Evolutionary conservation across 2,113 vertebrate species (phyloP), one percentile per base, ranked within the genome.

Genomic region (Peromyscus californicus): DNA sequence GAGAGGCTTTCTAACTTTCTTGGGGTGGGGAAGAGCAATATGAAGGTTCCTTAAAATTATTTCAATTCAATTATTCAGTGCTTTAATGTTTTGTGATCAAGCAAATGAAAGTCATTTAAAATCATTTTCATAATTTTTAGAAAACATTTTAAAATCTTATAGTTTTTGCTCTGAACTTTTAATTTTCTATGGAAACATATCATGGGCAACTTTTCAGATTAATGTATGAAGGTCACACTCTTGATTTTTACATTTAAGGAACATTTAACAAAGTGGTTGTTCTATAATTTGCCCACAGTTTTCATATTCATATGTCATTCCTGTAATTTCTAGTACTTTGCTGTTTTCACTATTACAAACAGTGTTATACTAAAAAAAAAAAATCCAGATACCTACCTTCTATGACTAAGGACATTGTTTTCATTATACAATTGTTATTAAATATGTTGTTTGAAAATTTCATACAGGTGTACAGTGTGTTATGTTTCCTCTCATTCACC

Each of bases 51-150:
- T 57, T 65, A 45, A 72, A 63, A 51, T 79, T 39, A 17, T 67
- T 90, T 93, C 36, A 87, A 74, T 63, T 59, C 59, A 76, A 61
- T 92, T 59, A 11, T 83, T 82, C 86, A 36, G 31, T 72, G 42
- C 89, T 83, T 94, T 83, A 92, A 45, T 93, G 84, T 12, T 70
- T 69, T 76, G 1, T 91, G 19, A 96, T 76, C 33, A 76, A 45
- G 0, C 19, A 76, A 31, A 61, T 63, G 69, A 84, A 95, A 75
- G 7, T 26, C 7, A 48, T 91, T 45, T 90, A 29, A 85, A 89
- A 86, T 33, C 16, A 42, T 82, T 78, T 91, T 67, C 16, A 61
- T n/a, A 86, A n/a, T 31, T 83, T 69, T 94, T 80, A 65, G 59
- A 13, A 36, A 82, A 15, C 11, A 57, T 42, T 90, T 21, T 76